Evolutionary conservation across 2,113 vertebrate species (phyloP).

Genomic region (Forbesichthys agassizii): DNA sequence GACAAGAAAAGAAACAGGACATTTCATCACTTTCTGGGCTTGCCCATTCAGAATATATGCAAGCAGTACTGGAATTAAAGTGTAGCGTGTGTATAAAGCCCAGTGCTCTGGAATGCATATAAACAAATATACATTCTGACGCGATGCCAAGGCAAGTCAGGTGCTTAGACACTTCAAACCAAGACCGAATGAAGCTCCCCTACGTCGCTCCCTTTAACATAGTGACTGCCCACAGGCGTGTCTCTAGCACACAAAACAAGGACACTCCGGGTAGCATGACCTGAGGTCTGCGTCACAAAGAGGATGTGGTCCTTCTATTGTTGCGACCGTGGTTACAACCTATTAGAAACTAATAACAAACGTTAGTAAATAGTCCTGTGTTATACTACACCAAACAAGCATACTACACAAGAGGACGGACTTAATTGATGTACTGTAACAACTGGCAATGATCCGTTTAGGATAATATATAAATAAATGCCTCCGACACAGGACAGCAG

Average conservation of each 20-base stretch:
- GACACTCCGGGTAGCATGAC: constrained; percentile 32
- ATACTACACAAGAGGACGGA: too few species aligned
- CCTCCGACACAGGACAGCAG: too few species aligned
- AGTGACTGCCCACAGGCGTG: constrained; percentile 10
- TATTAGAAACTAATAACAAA: background rate
- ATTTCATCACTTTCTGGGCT: background rate
- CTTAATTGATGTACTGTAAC: too few species aligned
- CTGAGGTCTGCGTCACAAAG: constrained; percentile 17
- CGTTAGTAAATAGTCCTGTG: background rate
- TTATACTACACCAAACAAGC: too few species aligned
- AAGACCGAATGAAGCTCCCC: background rate
- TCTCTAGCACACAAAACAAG: constrained; percentile 8
- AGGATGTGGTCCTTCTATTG: constrained; percentile 48
- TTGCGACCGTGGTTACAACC: constrained; percentile 32
- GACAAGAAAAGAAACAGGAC: too few species aligned
- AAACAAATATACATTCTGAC: too few species aligned
- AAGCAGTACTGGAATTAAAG: too few species aligned
- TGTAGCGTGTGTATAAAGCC: too few species aligned
- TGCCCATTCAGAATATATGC: background rate
- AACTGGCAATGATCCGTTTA: too few species aligned
- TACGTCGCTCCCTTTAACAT: background rate
- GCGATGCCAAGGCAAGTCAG: background rate
- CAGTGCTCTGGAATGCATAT: too few species aligned
- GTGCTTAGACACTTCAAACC: constrained; percentile 10
- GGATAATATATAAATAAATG: too few species aligned